Percentiles rank a stretch among this genome's conserved stretches.
Conservation (phyloP, 2,797 vertebrate species). For the Pyrrhura leucotis region DNA sequence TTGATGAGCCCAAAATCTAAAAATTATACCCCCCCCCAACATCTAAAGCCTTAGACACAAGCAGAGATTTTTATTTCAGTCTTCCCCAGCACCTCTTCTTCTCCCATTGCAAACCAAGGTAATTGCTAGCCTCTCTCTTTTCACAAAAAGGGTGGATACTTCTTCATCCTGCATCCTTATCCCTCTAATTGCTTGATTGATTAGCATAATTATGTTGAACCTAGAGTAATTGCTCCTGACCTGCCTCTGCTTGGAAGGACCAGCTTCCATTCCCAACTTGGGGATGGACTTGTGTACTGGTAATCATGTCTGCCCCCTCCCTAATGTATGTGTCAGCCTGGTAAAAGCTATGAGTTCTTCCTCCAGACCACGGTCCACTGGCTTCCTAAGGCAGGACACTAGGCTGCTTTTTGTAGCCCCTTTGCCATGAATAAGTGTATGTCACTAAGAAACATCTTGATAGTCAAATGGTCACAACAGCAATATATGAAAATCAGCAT, state of each 20-base stretch:
- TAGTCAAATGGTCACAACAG: not conserved
- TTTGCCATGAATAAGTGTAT: not conserved
- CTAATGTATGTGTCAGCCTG: not conserved
- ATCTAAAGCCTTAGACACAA: not conserved
- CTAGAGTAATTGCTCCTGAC: not conserved
- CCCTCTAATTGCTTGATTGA: not conserved
- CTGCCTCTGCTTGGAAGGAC: not conserved
- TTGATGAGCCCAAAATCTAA: not conserved
- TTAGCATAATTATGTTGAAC: not conserved
- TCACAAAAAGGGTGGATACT: not conserved
- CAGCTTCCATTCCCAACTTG: not conserved
- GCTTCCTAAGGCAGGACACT: not conserved
- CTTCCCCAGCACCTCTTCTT: not conserved
- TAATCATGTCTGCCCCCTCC: not conserved
- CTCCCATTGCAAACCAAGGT: not conserved
- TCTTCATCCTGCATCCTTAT: not conserved
- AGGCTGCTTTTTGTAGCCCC: not conserved
- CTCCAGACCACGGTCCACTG: not conserved
- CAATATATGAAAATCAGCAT: not conserved
- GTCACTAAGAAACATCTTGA: not conserved
- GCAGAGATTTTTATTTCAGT: not conserved
- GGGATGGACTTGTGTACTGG: not conserved
- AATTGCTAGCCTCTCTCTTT: not conserved
- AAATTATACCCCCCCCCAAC: not conserved
- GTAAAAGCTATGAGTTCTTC: not conserved